Evolutionary conservation across 2,113 vertebrate species (phyloP).

Genomic region (Diadophis punctatus): DNA sequence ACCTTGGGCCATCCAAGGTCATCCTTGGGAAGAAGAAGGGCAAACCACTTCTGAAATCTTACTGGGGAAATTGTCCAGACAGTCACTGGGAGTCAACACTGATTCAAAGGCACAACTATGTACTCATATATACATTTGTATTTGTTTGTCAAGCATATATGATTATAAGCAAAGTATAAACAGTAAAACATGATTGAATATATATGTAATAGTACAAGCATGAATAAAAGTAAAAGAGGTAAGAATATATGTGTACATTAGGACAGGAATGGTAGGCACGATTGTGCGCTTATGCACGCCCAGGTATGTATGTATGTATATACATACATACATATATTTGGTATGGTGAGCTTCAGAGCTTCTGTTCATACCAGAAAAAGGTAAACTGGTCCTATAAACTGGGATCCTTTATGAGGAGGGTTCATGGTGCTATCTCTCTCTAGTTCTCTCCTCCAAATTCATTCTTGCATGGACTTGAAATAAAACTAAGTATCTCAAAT

Average conservation of each 20-base stretch:
- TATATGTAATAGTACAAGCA: too few species aligned
- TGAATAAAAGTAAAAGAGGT: too few species aligned
- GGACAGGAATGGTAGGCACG: too few species aligned
- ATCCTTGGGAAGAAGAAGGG: too few species aligned
- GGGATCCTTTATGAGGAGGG: not conserved
- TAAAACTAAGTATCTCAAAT: not conserved
- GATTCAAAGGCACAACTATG: not conserved
- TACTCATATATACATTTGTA: too few species aligned
- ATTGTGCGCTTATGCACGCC: too few species aligned
- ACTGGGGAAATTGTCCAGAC: not conserved
- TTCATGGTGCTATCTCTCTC: not conserved
- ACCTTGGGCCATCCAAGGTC: not conserved
- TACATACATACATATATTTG: not conserved
- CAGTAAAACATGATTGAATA: too few species aligned
- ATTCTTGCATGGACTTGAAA: not conserved
- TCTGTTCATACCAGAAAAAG: not conserved
- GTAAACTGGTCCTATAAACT: not conserved
- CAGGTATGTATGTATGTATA: too few species aligned
- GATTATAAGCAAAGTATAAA: too few species aligned
- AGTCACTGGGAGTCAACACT: not conserved
- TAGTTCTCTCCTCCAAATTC: not conserved
- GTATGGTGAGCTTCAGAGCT: not conserved
- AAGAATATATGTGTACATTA: too few species aligned
- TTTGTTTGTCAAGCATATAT: too few species aligned
- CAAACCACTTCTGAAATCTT: not conserved